Evolutionary conservation across 2,888 invertebrate species (phyloP).

Genomic region (Drosophila suboccidentalis): DNA sequence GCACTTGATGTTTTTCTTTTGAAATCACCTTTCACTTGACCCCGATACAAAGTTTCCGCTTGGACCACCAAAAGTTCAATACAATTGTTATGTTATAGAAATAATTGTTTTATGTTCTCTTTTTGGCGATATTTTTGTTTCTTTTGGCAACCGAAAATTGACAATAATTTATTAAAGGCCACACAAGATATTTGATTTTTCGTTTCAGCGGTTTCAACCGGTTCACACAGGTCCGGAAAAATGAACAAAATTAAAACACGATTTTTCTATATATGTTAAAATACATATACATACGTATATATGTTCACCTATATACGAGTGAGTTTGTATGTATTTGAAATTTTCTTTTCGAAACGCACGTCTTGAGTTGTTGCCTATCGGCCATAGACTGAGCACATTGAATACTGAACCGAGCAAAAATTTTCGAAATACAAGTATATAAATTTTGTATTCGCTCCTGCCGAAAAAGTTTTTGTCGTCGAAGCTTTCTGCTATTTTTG

Average conservation of each 20-base stretch:
- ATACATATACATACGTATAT: constrained; percentile 20
- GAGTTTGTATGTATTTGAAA: constrained; percentile 14
- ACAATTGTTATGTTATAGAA: constrained; percentile 3
- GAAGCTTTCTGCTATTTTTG: constrained; percentile 53
- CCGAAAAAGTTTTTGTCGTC: constrained; percentile 56
- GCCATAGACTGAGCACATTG: constrained; percentile 61
- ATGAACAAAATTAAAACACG: constrained; percentile 27
- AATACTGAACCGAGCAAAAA: constrained; percentile 37
- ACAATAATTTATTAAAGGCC: constrained; percentile 45
- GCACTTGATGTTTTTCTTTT: constrained; percentile 12
- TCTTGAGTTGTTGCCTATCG: constrained; percentile 65
- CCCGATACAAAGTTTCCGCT: constrained; percentile 16
- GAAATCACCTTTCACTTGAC: constrained; percentile 56
- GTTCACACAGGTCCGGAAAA: constrained; percentile 57
- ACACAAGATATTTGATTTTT: constrained; percentile 24
- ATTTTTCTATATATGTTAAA: constrained; percentile 26
- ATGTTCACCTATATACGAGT: background rate
- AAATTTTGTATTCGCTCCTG: constrained; percentile 28
- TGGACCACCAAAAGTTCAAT: constrained; percentile 8
- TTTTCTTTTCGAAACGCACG: constrained; percentile 53
- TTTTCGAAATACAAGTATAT: constrained; percentile 33
- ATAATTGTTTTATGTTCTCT: constrained; percentile 8
- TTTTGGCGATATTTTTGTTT: constrained; percentile 1
- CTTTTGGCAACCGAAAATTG: constrained; percentile 37
- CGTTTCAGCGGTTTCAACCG: constrained; percentile 47